Evolutionary conservation across 2,888 invertebrate genomes (phyloP).

Genomic region (Xestia xanthographa): DNA sequence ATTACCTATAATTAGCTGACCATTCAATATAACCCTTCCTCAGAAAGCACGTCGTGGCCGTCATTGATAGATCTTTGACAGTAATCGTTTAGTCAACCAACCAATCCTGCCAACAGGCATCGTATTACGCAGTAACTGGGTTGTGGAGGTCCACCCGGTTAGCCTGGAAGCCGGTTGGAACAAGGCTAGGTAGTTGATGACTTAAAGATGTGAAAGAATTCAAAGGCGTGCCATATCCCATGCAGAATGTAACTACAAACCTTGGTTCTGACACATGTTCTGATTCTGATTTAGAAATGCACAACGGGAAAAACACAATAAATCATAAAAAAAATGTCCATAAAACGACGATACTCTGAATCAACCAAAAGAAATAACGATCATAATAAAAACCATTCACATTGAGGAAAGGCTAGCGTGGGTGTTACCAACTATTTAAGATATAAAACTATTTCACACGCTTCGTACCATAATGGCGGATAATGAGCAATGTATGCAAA

Average conservation of each 20-base stretch:
- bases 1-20: background rate
- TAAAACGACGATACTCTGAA: constrained; percentile 33
- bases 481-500: constrained; percentile 67
- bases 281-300: constrained; percentile 31
- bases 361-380: constrained; percentile 30
- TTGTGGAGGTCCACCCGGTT: background rate
- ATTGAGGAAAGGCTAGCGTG: constrained; percentile 36
- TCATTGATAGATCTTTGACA: background rate
- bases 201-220: background rate
- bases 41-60: background rate
- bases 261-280: background rate
- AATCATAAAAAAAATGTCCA: constrained; percentile 33
- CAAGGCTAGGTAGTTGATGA: background rate
- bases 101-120: background rate
- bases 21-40: background rate
- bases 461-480: constrained; percentile 39
- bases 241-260: background rate
- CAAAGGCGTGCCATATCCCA: background rate
- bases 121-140: background rate
- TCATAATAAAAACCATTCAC: constrained; percentile 43
- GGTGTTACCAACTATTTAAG: constrained; percentile 32
- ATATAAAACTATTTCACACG: constrained; percentile 58
- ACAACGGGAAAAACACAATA: constrained; percentile 32
- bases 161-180: background rate
- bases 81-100: background rate